Base-by-base conservation (phyloP, 2,113 vertebrate species). In the Chlorodrepanis virens region DNA sequence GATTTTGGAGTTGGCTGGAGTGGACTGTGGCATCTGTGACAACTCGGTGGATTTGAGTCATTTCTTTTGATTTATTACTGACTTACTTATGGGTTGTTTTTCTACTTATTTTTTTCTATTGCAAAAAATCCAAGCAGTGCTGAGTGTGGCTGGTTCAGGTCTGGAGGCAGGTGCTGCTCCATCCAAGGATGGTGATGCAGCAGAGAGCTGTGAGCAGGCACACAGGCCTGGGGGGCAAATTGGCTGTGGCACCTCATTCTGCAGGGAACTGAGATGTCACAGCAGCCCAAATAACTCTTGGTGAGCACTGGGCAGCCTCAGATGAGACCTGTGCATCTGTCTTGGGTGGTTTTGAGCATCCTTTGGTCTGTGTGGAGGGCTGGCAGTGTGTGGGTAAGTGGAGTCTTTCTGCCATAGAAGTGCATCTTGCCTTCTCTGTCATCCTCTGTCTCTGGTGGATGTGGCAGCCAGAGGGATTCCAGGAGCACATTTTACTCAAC, bases 221-320 rank as follows among this genome's bases (percentile, higher is more conserved):
- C 3, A 2, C 1, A 9, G 37, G 12, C 11, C 5, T 12, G 35
- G 53, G 61, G 42, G 29, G 3, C 29, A 57, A 1, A 5, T 0
- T 31, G 53, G 13, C 82, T 68, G 39, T 19, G 8, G 24, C 45
- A 6, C 31, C 53, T 80, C 35, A 4, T 31, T 37, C 69, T 35
- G n/a, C 50, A 14, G 28, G 68, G 80, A 45, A 19, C 17, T 40
- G 63, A 70, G 54, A 6, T 57, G 67, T 64, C 47, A 3, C 0
- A 50, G 50, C 75, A 71, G 35, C 63, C 59, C 4, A 2, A 54
- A 28, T n/a, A 15, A 60, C 9, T 3, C 8, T 22, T 14, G 17
- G 14, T 1, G 17, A 82, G 83, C 3, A 1, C 65, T 20, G 39
- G 49, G 57, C 49, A 63, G 49, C 27, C 64, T 12, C 2, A 14